phyloP scores from a whole-genome alignment of 1,140 invertebrate genomes.

The Bilobella aurantiaca region DNA sequence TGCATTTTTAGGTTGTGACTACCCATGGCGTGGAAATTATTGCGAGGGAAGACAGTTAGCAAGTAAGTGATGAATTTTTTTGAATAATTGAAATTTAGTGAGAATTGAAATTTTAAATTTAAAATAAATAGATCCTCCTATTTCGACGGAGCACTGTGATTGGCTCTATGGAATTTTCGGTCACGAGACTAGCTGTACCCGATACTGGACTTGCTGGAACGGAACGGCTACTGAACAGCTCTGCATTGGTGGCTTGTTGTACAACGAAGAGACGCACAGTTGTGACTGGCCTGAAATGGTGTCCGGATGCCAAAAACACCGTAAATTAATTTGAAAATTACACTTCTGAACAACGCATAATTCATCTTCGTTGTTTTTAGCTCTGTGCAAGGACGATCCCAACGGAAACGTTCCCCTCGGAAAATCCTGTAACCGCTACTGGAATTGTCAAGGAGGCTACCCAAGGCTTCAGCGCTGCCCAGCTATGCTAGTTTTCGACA shows the following conservation, averaged over 20 bases:
- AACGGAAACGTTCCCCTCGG: constrained; percentile 65
- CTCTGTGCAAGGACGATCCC: constrained; percentile 77
- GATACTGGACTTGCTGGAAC: constrained; percentile 92
- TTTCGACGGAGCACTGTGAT: constrained; percentile 73
- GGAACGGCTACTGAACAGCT: constrained; percentile 81
- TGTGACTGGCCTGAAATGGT: constrained; percentile 91
- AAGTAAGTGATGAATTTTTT: constrained; percentile 44
- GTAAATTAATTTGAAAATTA: constrained; percentile 50
- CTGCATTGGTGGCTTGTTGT: constrained; percentile 81
- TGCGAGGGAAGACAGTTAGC: constrained; percentile 65
- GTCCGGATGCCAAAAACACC: constrained; percentile 83
- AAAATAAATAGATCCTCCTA: constrained; percentile 57
- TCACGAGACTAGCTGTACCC: constrained; percentile 80
- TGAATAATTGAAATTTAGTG: constrained; percentile 33
- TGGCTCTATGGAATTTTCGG: constrained; percentile 89
- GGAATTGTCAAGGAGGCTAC: constrained; percentile 86
- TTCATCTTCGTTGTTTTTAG: constrained; percentile 43
- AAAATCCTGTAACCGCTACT: constrained; percentile 84
- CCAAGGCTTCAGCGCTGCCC: constrained; percentile 77
- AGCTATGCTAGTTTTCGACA: constrained; percentile 80
- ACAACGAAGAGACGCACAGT: constrained; percentile 78
- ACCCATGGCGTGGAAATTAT: constrained; percentile 76
- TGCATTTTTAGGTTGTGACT: constrained; percentile 56
- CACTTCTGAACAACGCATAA: background rate
- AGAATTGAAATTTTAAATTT: constrained; percentile 30